Base-by-base conservation (phyloP, 1,140 invertebrate genomes). In the Cryptotermes secundus region DNA sequence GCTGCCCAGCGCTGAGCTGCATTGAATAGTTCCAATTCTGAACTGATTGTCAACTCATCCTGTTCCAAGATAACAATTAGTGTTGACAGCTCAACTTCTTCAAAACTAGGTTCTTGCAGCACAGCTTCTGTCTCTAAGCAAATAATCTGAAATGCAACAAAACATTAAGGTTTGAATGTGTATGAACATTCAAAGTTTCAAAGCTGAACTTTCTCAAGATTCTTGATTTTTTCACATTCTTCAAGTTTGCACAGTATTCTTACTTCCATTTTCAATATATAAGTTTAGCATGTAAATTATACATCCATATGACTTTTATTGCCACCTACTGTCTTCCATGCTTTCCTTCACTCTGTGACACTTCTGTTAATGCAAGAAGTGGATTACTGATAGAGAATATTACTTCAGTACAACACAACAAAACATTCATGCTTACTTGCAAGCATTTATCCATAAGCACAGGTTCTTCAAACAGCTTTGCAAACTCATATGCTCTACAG, bases 401-500 rank as follows among this genome's bases (percentile, higher is more conserved):
- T 81, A 81, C 34, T 36, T 9, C n/a, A n/a, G n/a, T n/a, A n/a
- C n/a, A 31, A 31, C 80, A 81, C 16, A 53, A 45, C n/a, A 81
- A 59, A 86, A 26, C 45, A 65, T 3, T 35, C 38, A 10, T 45
- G 86, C 85, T 86, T 90, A 94, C 93, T 90, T 94, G 92, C 88
- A 95, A 90, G 89, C 95, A 96, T 89, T 96, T 96, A 35, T 95
- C 93, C 92, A 96, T 95, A 0, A 97, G 89, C 14, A 93, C 91
- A 83, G 94, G 94, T 87, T 96, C 96, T 85, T 96, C 95, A 89
- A 96, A 97, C 1, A 97, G 89, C 85, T 94, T 94, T 1, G 95
- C 95, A 92, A 97, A 96, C 88, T 96, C 96, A 88, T 96, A 96
- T 14, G 96, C 95, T 85, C 95, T 90, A 87, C 95, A 96, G 14